These are phyloP conservation scores for Ceriagrion tenellum DNA, from an alignment of 2,888 invertebrate species.

Conservation along the genomic window DNA sequence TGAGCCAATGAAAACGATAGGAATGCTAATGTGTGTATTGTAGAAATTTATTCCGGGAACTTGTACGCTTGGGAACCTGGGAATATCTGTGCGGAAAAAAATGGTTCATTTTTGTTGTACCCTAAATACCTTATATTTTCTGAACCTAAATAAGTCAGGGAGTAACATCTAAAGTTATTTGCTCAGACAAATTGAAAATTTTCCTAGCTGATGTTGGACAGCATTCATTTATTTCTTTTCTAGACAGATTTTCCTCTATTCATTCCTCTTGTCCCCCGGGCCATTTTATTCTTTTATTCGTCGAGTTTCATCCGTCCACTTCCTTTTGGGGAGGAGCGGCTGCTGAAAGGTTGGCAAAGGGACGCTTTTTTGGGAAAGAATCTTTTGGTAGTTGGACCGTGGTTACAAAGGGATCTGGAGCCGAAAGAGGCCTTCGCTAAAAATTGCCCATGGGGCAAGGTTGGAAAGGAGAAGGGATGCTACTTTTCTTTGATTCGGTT, in stretches of 20 bases:
- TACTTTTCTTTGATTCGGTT: background rate
- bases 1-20: too few relatives aligned
- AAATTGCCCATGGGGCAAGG: background rate
- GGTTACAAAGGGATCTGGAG: background rate
- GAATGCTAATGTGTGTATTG: too few relatives aligned
- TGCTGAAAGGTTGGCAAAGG: background rate
- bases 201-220: too few relatives aligned
- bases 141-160: background rate
- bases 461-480: background rate
- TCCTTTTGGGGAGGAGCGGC: background rate
- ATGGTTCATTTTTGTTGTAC: too few relatives aligned
- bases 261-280: background rate
- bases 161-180: background rate
- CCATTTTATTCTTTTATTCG: background rate
- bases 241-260: background rate
- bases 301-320: background rate
- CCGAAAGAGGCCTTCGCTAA: too few relatives aligned
- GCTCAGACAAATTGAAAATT: background rate
- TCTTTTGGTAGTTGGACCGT: background rate
- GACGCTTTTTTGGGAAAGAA: background rate
- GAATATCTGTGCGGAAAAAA: too few relatives aligned
- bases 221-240: background rate
- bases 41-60: too few relatives aligned
- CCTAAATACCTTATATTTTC: background rate
- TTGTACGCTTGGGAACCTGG: too few relatives aligned